Evolutionary conservation across 2,797 vertebrate genomes (phyloP), one percentile per base, ranked within the genome.

Genomic region (Hydrolagus colliei): DNA sequence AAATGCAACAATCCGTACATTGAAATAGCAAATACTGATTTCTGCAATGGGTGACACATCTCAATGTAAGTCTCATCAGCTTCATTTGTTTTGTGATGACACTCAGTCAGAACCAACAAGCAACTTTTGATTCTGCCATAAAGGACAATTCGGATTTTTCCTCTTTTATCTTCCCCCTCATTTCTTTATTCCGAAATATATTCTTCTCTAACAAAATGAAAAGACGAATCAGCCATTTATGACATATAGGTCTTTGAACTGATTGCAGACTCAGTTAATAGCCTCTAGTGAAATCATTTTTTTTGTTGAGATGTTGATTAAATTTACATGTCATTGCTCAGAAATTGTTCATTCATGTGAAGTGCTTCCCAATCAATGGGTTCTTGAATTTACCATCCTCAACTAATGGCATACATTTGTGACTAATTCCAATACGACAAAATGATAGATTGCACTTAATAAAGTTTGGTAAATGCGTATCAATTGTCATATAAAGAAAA

Each of bases 311-410:
- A 68, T 52, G 27, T 35, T 82, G 78, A 67, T 82, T 82, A 82
- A 67, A 67, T 82, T 82, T 82, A 32, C 79, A 82, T 82, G 27
- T 68, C 68, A 82, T 82, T 82, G 62, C 63, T 68, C 18, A 68
- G 14, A 82, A 65, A 82, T 18, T 67, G 79, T 27, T 82, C 62
- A 82, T 68, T 82, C 63, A 77, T n/a, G 75, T 77, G 41, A 82
- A 82, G 63, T 82, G 63, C 63, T 68, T 73, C 79, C 63, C 16
- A 82, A 82, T 82, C 63, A 82, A 82, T 68, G 63, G 14, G 32
- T 18, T 82, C 63, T 35, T 82, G 68, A 67, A 82, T 68, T 68
- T 68, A 41, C 27, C 27, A 82, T 68, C 22, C 68, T 67, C 79
- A 32, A 32, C 27, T 82, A 82, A 82, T 82, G 63, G 63, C 20